Evolutionary conservation across 2,797 vertebrate genomes (phyloP), one percentile per base, ranked within the genome.

Genomic region (Loris lydekkerianus): DNA sequence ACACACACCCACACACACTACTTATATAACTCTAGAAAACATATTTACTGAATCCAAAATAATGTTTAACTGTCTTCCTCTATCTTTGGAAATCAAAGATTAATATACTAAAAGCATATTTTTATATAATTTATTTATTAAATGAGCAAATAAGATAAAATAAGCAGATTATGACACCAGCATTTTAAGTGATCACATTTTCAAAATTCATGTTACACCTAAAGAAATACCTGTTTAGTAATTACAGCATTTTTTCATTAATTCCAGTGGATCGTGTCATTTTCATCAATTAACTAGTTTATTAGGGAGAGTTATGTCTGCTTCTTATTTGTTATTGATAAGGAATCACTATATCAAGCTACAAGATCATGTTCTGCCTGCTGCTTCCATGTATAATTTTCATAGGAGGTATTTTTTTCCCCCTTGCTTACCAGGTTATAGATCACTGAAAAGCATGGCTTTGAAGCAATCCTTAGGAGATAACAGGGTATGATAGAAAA

Each of bases 91-190:
- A 91, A 81, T 81, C 46, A 93, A 80, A 87, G 56, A 65, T 46
- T 21, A 5, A 85, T 61, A 49, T 49, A 85, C n/a, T 78, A 93
- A 95, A 92, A 61, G 1, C 3, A 84, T 4, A 77, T 23, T 85
- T 87, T 91, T 21, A 84, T 31, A 34, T 46, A 85, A 75, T 56
- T 96, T 78, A 46, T 58, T 93, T 92, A 53, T 88, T 88, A 91
- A 93, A 92, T 43, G 58, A 40, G 5, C 73, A 75, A 73, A 10
- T 95, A 40, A 75, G 87, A 46, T 85, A 5, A 60, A 86, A 89
- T n/a, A 53, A 60, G 65, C 20, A 58, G n/a, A 82, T 58, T 34
- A 83, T 78, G 75, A 70, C 20, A 67, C 0, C 25, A 63, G 14
- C 11, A 82, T 92, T 67, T 94, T 82, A 82, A 93, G 29, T 46